Evolutionary conservation across 2,113 vertebrate genomes (phyloP), one percentile per base, ranked within the genome.

Genomic region (Engystomops pustulosus): DNA sequence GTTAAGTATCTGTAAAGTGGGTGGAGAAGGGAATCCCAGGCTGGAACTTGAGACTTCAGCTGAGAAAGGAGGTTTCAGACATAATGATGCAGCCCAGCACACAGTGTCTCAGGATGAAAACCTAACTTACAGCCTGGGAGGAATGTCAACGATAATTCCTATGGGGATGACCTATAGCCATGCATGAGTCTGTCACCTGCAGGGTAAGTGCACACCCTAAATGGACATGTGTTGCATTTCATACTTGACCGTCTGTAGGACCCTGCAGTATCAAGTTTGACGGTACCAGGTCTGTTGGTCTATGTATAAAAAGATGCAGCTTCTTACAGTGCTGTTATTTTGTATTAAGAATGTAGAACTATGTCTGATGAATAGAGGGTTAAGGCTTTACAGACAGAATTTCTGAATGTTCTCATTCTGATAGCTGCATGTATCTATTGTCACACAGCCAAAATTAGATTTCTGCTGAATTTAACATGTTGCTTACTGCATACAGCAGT

Each of bases 11-110:
- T 49, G 49, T 41, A 83, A 86, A 88, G 88, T 86, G 87, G 88
- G 90, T 89, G 90, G 90, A 90, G 91, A 93, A 78, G 88, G 90
- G 91, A 91, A 91, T 88, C 91, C 87, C 91, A 78, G 90, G 88
- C 87, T 87, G 92, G 92, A 93, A 92, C 89, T 90, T 88, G 93
- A 93, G 87, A 88, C 92, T 90, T 91, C 91, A 91, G 92, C 92
- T 90, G 90, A 92, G 91, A 85, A 69, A 68, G 75, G 80, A 84
- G 81, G 86, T 47, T 88, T 89, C 87, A 78, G 91, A 89, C 86
- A 83, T 89, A 88, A 89, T 87, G 79, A 36, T 86, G 75, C 85
- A 86, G 88, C 81, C 47, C 89, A 51, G 86, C 88, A 44, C 85
- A 85, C 84, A 25, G 86, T 71, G 87, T 86, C 89, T 77, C 79